Percentiles rank a stretch among this genome's conserved stretches.
Conservation (phyloP, 2,888 invertebrate genomes). For the Acleris cristana region DNA sequence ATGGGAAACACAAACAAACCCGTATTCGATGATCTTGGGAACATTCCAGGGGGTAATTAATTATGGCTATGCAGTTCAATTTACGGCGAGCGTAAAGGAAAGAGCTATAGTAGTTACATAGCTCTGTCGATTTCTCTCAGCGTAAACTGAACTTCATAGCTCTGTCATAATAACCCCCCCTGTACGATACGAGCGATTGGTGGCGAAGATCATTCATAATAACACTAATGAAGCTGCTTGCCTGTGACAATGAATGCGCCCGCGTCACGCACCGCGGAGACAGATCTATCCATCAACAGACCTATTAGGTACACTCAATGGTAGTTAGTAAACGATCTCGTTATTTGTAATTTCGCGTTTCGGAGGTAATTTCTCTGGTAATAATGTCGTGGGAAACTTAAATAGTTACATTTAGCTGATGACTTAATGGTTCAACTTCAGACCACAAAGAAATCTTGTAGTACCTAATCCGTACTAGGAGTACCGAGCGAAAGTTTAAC, state of each 20-base stretch:
- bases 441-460: background rate
- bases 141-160: no score
- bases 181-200: conserved; percentile 67
- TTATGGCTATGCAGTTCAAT: no score
- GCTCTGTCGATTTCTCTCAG: no score
- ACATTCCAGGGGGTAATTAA: conserved; percentile 48
- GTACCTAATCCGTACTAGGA: conserved; percentile 1
- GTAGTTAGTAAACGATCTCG: conserved; percentile 28
- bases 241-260: conserved; percentile 33
- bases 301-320: conserved; percentile 16
- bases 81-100: no score
- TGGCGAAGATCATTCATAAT: conserved; percentile 36
- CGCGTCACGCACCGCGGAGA: conserved; percentile 26
- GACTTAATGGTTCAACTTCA: background rate
- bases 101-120: no score
- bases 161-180: conserved; percentile 17
- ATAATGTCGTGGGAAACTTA: conserved; percentile 15
- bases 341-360: conserved; percentile 5
- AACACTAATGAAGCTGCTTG: conserved; percentile 37
- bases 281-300: conserved; percentile 28
- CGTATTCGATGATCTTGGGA: conserved; percentile 65
- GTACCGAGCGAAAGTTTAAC: conserved; percentile 4
- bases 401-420: background rate
- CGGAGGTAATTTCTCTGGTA: conserved; percentile 6
- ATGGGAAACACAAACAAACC: conserved; percentile 62